phyloP scores from a whole-genome alignment of 2,888 invertebrate genomes.

The Dynastes maya region DNA sequence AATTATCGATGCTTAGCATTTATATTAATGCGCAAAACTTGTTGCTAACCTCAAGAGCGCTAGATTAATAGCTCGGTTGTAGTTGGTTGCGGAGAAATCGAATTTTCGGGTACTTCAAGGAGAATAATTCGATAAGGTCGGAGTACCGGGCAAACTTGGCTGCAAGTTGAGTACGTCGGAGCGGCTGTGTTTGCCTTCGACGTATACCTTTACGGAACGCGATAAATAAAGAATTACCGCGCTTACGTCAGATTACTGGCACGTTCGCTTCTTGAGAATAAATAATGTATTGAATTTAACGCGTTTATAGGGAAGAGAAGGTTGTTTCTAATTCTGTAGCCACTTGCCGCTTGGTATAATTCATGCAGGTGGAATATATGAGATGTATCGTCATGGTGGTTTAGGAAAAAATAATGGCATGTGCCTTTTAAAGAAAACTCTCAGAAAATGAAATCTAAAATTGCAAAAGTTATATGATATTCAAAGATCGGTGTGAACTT shows the following conservation, averaged over 20 bases:
- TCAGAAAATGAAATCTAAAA: too few relatives aligned
- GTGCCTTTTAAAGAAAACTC: too few relatives aligned
- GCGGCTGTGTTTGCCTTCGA: neutral
- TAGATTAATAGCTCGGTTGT: slow-evolving; percentile 30
- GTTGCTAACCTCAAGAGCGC: slow-evolving; percentile 28
- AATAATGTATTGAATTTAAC: too few relatives aligned
- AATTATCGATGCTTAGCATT: slow-evolving; percentile 41
- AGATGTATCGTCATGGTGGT: too few relatives aligned
- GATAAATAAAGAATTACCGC: slow-evolving; percentile 6
- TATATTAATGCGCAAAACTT: slow-evolving; percentile 38
- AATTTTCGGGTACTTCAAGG: slow-evolving; percentile 4
- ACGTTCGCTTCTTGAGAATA: too few relatives aligned
- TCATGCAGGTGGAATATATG: too few relatives aligned
- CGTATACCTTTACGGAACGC: neutral
- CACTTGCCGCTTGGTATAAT: too few relatives aligned
- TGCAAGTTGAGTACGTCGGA: neutral
- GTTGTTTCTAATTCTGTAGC: too few relatives aligned
- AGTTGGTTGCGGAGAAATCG: neutral
- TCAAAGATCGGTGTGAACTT: too few relatives aligned
- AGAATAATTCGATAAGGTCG: slow-evolving; percentile 1
- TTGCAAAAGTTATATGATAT: too few relatives aligned
- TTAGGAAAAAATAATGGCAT: too few relatives aligned
- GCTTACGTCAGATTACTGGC: neutral
- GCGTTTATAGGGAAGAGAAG: too few relatives aligned
- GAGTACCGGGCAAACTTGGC: neutral